Evolutionary conservation across 2,113 vertebrate genomes (phyloP).

Genomic region (Larimichthys crocea): DNA sequence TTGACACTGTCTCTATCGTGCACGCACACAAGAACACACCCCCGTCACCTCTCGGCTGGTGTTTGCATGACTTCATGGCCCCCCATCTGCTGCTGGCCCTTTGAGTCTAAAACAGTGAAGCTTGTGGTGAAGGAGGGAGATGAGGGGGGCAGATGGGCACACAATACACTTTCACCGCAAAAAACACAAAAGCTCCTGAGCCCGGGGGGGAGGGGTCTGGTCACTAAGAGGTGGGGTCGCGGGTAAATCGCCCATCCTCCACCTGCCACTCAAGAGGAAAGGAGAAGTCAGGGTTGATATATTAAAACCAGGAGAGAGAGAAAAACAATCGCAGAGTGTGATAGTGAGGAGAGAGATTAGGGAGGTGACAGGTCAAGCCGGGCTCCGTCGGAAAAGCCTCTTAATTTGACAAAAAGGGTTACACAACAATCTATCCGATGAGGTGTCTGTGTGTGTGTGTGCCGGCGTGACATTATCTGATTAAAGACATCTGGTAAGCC

Average conservation of each 20-base stretch:
- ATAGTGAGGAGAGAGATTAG: conserved; percentile 5
- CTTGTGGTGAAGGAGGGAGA: conserved; percentile 42
- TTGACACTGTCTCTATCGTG: conserved; percentile 25
- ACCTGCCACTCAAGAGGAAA: conserved; percentile 48
- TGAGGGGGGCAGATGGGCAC: conserved; percentile 71
- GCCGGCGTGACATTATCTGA: conserved; percentile 57
- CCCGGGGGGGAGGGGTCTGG: not conserved
- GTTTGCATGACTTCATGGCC: conserved; percentile 21
- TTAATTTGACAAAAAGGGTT: conserved; percentile 41
- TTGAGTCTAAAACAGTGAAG: conserved; percentile 59
- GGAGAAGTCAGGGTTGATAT: not conserved
- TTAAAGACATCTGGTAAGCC: conserved; percentile 62
- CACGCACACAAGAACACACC: conserved; percentile 24
- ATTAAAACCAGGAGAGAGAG: not conserved
- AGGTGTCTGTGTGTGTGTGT: conserved; percentile 27
- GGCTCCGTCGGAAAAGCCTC: conserved; percentile 38
- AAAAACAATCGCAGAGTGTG: conserved; percentile 4
- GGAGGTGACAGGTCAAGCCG: conserved; percentile 25
- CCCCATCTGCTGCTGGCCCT: conserved; percentile 70
- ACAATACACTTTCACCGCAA: conserved; percentile 67
- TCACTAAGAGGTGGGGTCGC: conserved; percentile 33
- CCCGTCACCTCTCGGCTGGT: conserved; percentile 44
- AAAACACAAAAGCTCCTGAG: conserved; percentile 57
- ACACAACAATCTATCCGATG: conserved; percentile 24
- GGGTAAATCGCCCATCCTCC: conserved; percentile 46